Evolutionary conservation across 1,140 invertebrate species (phyloP).

Genomic region (Conus ventricosus): DNA sequence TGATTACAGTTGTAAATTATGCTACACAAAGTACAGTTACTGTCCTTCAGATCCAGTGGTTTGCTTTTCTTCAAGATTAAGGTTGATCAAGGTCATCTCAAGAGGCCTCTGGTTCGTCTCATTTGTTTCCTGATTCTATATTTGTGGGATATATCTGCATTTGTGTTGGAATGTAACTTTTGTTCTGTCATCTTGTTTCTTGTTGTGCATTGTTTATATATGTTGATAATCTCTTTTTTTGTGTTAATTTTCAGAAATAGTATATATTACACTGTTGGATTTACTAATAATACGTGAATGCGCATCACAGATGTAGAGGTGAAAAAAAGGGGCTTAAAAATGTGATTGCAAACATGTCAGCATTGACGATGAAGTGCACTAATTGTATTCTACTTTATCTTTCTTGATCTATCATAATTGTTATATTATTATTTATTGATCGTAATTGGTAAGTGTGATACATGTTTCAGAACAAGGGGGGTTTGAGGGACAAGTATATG

Average conservation of each 20-base stretch:
- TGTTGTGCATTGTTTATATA: neutral
- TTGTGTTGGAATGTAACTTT: neutral
- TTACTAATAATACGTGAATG: neutral
- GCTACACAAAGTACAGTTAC: no score
- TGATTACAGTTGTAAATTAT: no score
- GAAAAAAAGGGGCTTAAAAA: neutral
- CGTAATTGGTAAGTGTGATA: neutral
- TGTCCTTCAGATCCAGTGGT: no score
- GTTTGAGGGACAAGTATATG: neutral
- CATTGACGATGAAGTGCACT: neutral
- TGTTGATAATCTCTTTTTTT: neutral
- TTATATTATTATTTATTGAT: neutral
- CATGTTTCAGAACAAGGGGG: neutral
- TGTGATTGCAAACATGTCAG: neutral
- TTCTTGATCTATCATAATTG: neutral
- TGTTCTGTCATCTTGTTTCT: neutral
- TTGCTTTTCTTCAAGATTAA: no score
- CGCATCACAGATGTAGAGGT: neutral
- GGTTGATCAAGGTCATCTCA: no score
- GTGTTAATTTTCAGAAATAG: neutral
- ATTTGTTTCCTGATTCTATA: no score
- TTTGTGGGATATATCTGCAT: no score
- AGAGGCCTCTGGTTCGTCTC: no score
- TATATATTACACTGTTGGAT: neutral
- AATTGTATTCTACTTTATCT: neutral